Base-by-base conservation (phyloP, 1,140 invertebrate species). In the Scylla paramamosain region DNA sequence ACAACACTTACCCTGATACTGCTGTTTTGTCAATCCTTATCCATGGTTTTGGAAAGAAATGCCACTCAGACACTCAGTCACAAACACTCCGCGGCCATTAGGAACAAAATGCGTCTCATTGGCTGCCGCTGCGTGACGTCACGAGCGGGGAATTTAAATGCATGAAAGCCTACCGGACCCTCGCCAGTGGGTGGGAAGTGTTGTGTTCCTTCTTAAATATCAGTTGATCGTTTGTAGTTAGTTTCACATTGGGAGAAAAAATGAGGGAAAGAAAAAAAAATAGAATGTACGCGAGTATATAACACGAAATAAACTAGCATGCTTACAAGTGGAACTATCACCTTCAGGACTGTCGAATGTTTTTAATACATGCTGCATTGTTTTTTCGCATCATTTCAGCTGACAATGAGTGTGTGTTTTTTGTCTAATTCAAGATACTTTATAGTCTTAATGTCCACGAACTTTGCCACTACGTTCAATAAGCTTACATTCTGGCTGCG, bases 401-500 rank as follows among this genome's bases (percentile, higher is more conserved):
- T 77, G n/a, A 77, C 67, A 77, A 77, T 77, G 67, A n/a, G n/a
- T n/a, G n/a, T 8, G 20, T 20, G 67, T 2, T 77, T 77, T 77
- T 77, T 77, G 67, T 77, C 67, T n/a, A n/a, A 77, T 77, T 77
- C 67, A 77, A 77, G 67, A 77, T 77, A 77, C 6, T 77, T 77
- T 77, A 25, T n/a, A 77, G 67, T 77, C 67, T 77, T 77, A 77
- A 77, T 77, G 67, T 77, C 25, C 67, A 77, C 67, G 67, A 77
- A 77, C 12, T 77, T 77, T 77, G 67, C 67, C 67, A 77, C 67
- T 77, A 77, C 67, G 67, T 77, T 77, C 67, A 77, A 77, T n/a
- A 77, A 77, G n/a, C 67, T 77, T 77, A n/a, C 67, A 77, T 77
- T 77, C n/a, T 25, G 12, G 0, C n/a, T 77, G 67, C 25, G 67